Evolutionary conservation across 2,797 vertebrate species (phyloP).

Genomic region (Philypnodon macrostomus): DNA sequence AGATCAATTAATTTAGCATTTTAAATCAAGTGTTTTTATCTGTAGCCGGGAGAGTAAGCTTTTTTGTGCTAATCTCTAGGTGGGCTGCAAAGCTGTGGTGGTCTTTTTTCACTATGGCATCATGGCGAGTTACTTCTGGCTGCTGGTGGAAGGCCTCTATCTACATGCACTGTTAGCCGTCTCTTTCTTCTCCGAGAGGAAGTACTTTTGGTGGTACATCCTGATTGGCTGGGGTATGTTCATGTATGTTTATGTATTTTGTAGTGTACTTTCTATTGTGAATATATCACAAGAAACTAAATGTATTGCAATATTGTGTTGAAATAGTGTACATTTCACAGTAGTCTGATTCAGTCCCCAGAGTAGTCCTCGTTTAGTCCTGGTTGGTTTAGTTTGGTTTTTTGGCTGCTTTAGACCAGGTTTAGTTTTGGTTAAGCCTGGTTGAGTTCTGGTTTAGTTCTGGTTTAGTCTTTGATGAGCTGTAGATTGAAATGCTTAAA

Average conservation of each 20-base stretch:
- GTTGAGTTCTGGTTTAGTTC: no score
- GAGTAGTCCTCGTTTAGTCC: no score
- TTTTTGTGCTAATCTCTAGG: conserved; percentile 65
- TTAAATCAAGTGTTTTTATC: conserved; percentile 1
- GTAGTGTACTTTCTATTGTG: not conserved
- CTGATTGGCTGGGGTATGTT: conserved; percentile 94
- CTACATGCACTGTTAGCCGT: conserved; percentile 91
- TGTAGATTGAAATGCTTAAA: no score
- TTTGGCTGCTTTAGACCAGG: no score
- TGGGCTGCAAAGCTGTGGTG: conserved; percentile 88
- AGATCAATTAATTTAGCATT: conserved; percentile 8
- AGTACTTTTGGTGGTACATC: conserved; percentile 99
- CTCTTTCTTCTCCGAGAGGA: conserved; percentile 96
- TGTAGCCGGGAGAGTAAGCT: not conserved
- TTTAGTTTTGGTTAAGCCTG: no score
- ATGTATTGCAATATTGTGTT: conserved; percentile 3
- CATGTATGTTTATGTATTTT: not conserved
- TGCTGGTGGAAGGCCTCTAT: conserved; percentile 93
- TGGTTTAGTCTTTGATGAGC: no score
- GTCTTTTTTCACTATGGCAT: conserved; percentile 94
- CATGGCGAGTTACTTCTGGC: conserved; percentile 97
- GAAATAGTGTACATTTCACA: no score
- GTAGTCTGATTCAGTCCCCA: no score
- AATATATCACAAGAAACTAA: no score
- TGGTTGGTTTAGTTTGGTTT: no score